Percentiles rank a stretch among this genome's conserved stretches.
Conservation (phyloP, 2,888 invertebrate genomes). For the Xestia c-nigrum region DNA sequence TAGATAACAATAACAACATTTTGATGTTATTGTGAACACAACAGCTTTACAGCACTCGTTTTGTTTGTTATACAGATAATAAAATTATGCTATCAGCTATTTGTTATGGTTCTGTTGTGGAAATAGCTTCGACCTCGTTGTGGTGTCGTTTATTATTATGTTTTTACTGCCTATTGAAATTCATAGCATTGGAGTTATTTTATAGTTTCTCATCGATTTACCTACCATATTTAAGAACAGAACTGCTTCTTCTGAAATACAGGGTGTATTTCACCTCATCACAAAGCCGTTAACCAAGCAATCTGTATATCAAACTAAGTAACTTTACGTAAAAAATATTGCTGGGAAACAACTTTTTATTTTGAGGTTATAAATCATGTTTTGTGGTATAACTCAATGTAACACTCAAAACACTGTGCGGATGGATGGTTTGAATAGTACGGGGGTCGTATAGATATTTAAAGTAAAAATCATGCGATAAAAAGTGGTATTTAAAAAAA, state of each 20-base stretch:
- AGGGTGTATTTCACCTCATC: no score
- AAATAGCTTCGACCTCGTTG: slow-evolving; percentile 22
- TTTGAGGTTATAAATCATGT: no score
- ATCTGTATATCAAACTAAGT: no score
- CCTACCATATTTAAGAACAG: not conserved
- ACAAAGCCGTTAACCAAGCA: no score
- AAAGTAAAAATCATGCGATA: no score
- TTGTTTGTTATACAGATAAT: slow-evolving; percentile 1
- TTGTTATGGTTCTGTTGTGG: not conserved
- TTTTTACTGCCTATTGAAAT: not conserved
- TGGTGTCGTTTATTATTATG: slow-evolving; percentile 2
- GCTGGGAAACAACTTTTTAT: no score
- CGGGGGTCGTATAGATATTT: no score
- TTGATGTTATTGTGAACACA: slow-evolving; percentile 11
- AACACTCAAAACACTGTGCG: no score
- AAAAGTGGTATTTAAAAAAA: no score
- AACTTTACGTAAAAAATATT: no score
- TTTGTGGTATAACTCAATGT: no score
- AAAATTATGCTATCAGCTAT: slow-evolving; percentile 3
- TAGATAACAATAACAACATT: not conserved
- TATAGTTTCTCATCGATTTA: not conserved
- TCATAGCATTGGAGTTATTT: not conserved
- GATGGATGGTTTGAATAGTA: no score
- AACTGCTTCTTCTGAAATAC: not conserved
- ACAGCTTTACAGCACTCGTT: not conserved